Evolutionary conservation across 1,140 invertebrate genomes (phyloP), one percentile per base, ranked within the genome.

Genomic region (Gryllus bimaculatus): DNA sequence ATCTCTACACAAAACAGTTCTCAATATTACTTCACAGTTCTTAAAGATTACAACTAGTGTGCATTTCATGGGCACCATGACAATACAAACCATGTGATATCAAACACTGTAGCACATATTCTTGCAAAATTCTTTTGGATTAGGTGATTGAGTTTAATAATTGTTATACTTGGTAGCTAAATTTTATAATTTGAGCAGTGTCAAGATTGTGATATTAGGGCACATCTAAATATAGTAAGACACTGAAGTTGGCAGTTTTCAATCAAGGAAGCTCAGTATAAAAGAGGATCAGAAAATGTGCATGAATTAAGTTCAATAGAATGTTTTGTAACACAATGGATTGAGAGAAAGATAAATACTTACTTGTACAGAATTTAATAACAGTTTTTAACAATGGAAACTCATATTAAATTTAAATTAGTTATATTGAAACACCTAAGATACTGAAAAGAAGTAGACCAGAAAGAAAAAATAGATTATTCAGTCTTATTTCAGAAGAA

Each of bases 1-100:
- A 66, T 66, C 54, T 66, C 54, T 66, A 66, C 54, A 66, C 54
- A 66, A 66, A 66, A 66, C 54, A 66, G 54, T 66, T 18, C 54
- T 18, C 54, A 66, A 66, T 66, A 18, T 66, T 66, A 66, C 54
- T 66, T 66, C 10, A 66, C 54, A 66, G 18, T 10, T 66, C 54
- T 66, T 66, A 66, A 66, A 66, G 54, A 66, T 13, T 66, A 66
- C 54, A 66, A 18, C 54, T 66, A 66, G 54, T 66, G 54, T 66
- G 54, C 54, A 66, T 66, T 66, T 66, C 18, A 66, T 66, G 54
- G 54, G 10, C 54, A 66, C 54, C 54, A 66, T 66, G 54, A 66
- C 54, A 66, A 54, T 10, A 18, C 54, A 66, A 13, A 1, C 54
- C 54, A 66, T 66, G 18, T 13, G 54, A 66, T 66, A 66, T 18